Base-by-base conservation (phyloP, 2,888 invertebrate genomes). In the Orthonychiurus folsomi region DNA sequence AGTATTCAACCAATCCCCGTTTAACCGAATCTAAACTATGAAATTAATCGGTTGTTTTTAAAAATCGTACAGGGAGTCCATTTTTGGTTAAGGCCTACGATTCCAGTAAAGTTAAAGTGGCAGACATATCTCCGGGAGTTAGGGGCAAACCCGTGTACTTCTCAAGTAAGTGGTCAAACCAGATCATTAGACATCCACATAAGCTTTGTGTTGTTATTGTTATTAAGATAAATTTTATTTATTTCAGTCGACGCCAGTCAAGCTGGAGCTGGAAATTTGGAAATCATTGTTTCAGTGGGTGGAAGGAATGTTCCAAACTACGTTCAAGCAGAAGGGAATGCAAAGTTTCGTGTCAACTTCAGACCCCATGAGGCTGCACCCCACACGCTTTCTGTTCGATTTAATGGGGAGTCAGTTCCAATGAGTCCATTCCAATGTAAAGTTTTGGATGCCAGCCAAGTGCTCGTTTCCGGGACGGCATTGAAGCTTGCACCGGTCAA, bases 251-350 rank as follows among this genome's bases (percentile, higher is more conserved):
- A 83, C 75, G 83, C 83, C 5, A 80, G 81, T 64, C 79, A 80
- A 73, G 83, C 82, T 74, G 93, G 96, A 66, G 94, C 95, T 57
- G 96, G 96, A 25, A 96, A 96, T 24, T 23, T 57, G 5, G 57
- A 57, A 27, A 57, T 57, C 23, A 57, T 57, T 23, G 57, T 57
- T 3, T 57, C 57, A 3, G 57, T 57, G 1, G 92, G 89, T 74
- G 93, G 93, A 18, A 86, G 93, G 75, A 97, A 97, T 78, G 95
- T 97, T 20, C 96, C 96, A 12, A 97, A 97, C 80, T 96, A 93
- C 77, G 96, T 97, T 1, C 93, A 94, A 75, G 91, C 93, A 53
- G 95, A 96, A 80, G 95, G 95, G 50, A 95, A 95, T 77, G 96
- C 95, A 0, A 86, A 92, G 73, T 97, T 97, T 75, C 78, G 85